Conservation (phyloP, 2,888 invertebrate species). For the Lasioglossum villosulum region DNA sequence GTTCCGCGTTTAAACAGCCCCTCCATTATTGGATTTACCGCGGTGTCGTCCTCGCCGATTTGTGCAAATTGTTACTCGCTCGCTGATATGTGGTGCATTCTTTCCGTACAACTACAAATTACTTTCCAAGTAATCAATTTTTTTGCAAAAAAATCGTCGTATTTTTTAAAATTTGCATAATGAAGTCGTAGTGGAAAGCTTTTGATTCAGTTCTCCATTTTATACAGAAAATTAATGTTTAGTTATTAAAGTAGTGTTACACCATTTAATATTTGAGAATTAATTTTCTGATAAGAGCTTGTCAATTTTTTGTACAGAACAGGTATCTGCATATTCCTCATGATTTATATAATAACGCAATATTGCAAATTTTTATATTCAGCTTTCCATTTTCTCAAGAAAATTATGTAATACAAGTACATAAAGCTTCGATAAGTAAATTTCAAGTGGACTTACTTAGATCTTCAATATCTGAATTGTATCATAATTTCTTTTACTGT, state of each 20-base stretch:
- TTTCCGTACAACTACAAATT: no score
- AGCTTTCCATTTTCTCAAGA: neutral
- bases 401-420: no score
- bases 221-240: neutral
- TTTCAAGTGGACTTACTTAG: no score
- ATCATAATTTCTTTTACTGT: neutral
- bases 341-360: no score
- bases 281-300: no score
- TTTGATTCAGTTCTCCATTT: neutral
- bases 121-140: neutral
- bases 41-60: conserved; percentile 31
- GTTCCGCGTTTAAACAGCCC: conserved; percentile 43
- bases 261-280: no score
- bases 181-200: neutral
- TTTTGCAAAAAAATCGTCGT: neutral
- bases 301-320: no score
- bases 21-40: conserved; percentile 49
- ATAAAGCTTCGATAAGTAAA: no score
- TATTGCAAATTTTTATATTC: neutral
- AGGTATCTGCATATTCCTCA: no score
- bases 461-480: neutral
- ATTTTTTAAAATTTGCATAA: neutral
- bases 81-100: neutral
- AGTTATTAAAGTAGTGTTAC: no score
- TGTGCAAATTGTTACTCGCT: neutral